A percentile compares a stretch with the other conserved stretches of the same genome.
Evolutionary conservation across 35 echinoderm and acorn worm genomes (phyloP).

Genomic region (Apostichopus parvimensis): DNA sequence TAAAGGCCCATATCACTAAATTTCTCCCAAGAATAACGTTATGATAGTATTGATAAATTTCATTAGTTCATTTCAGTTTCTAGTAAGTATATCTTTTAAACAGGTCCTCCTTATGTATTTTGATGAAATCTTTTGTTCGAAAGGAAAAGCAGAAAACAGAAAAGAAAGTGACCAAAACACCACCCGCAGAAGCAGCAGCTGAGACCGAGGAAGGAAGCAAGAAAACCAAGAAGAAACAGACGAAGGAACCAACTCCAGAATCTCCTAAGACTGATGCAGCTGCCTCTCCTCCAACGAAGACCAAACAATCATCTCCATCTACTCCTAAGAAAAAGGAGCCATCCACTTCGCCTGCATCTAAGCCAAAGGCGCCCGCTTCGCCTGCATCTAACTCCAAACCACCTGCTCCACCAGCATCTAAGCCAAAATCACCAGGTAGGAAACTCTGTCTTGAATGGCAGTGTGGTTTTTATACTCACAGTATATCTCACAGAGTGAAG

Average conservation of each 20-base stretch:
- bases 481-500: too few relatives aligned
- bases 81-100: too few relatives aligned
- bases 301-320: too few relatives aligned
- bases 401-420: background rate
- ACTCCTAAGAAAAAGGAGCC: background rate
- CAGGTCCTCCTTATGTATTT: too few relatives aligned
- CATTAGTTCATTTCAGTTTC: too few relatives aligned
- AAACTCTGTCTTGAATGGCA: too few relatives aligned
- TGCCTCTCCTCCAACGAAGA: background rate
- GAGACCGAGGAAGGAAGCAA: background rate
- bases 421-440: background rate
- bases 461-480: too few relatives aligned
- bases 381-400: background rate
- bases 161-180: background rate
- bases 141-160: too few relatives aligned
- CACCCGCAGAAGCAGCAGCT: background rate
- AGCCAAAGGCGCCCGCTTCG: background rate
- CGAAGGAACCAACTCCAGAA: background rate
- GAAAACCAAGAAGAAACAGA: constrained; percentile 33
- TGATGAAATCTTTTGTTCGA: too few relatives aligned
- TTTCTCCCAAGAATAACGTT: too few relatives aligned
- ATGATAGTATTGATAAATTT: too few relatives aligned
- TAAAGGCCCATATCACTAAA: too few relatives aligned
- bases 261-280: background rate
- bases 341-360: background rate